phyloP scores from a whole-genome alignment of 2,113 vertebrate species.

The Rousettus leschenaultii region DNA sequence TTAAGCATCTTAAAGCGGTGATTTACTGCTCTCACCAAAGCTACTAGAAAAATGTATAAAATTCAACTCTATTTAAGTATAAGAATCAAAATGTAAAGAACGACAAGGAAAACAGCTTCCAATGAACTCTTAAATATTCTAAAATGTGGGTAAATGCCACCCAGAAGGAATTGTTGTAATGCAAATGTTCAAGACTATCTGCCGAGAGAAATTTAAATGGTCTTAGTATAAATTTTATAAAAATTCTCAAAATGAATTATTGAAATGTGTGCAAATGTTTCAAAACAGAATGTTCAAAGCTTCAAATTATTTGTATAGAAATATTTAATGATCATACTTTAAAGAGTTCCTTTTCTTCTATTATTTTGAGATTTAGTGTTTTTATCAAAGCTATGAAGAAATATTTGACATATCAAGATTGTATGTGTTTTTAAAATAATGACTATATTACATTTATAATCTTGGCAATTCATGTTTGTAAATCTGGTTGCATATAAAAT shows the following conservation, averaged over 20 bases:
- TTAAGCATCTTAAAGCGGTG: neutral
- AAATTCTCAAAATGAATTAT: neutral
- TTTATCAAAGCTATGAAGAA: constrained; percentile 17
- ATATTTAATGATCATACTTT: neutral
- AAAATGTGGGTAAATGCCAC: neutral
- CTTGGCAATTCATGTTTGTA: neutral
- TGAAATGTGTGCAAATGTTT: neutral
- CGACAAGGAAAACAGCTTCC: neutral
- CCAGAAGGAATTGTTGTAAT: neutral
- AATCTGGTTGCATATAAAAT: constrained; percentile 20
- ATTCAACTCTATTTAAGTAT: neutral
- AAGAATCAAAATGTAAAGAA: neutral
- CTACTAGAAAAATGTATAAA: neutral
- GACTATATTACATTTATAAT: neutral
- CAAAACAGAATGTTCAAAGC: neutral
- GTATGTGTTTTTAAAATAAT: constrained; percentile 27
- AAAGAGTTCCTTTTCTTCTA: neutral
- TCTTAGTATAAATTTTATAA: neutral
- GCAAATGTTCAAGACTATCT: neutral
- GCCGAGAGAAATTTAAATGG: neutral
- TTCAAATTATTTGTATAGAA: neutral
- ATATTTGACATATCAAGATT: neutral
- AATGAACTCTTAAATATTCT: neutral
- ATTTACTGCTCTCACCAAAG: neutral
- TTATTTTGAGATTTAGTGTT: constrained; percentile 9